Evolutionary conservation across 2,113 vertebrate species (phyloP).

Genomic region (Loxodonta africana): DNA sequence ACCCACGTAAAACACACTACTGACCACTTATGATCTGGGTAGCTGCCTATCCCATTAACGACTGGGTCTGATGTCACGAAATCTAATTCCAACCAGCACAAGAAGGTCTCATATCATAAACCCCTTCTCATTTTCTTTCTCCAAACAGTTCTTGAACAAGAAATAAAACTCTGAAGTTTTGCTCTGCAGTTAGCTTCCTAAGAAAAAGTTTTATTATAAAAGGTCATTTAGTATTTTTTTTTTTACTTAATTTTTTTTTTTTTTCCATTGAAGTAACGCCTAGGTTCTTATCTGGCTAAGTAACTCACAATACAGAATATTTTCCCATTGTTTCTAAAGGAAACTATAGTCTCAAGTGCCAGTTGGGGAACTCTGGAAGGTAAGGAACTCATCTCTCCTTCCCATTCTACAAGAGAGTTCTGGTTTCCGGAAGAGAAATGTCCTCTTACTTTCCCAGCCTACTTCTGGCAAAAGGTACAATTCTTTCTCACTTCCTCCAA

Average conservation of each 20-base stretch:
- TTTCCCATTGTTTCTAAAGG: background rate
- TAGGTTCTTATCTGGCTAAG: background rate
- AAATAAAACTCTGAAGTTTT: slow-evolving; percentile 50
- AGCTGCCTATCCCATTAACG: background rate
- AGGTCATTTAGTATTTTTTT: background rate
- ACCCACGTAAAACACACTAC: slow-evolving; percentile 33
- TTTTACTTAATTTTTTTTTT: background rate
- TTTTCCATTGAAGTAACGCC: background rate
- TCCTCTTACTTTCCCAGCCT: background rate
- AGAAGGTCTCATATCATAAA: slow-evolving; percentile 36
- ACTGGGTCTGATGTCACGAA: background rate
- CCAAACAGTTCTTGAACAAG: background rate
- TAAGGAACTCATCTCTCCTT: background rate
- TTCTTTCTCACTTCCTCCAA: background rate
- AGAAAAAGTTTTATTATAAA: background rate
- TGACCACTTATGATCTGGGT: background rate
- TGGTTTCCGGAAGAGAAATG: background rate
- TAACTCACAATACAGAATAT: background rate
- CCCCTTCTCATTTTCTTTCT: background rate
- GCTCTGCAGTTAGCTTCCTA: background rate
- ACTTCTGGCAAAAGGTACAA: background rate
- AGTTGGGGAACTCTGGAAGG: background rate
- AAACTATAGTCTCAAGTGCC: background rate
- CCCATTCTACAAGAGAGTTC: background rate
- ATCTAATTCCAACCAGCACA: slow-evolving; percentile 45